Evolutionary conservation across 2,797 vertebrate genomes (phyloP).

Genomic region (Girardinus metallicus): DNA sequence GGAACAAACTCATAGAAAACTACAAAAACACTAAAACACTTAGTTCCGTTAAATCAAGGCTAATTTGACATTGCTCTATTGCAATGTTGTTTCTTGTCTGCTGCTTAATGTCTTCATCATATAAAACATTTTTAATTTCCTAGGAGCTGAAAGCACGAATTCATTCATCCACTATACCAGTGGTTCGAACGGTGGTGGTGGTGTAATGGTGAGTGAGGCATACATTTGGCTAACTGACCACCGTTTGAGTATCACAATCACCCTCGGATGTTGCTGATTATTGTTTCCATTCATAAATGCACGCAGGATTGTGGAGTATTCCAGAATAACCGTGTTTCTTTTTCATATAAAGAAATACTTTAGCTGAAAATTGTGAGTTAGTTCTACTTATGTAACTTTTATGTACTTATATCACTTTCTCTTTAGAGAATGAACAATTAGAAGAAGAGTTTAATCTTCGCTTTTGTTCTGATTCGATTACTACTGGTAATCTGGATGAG

Average conservation of each 20-base stretch:
- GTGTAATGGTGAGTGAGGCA: no score
- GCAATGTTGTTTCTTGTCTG: neutral
- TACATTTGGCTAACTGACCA: neutral
- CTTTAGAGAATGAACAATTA: neutral
- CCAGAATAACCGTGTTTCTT: neutral
- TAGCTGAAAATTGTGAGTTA: neutral
- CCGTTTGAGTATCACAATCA: neutral
- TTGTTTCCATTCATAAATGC: neutral
- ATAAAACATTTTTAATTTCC: neutral
- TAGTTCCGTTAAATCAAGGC: neutral
- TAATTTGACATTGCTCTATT: neutral
- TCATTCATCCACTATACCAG: no score
- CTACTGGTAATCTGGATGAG: slow-evolving; percentile 7
- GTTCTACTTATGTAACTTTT: neutral
- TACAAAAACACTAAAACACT: neutral
- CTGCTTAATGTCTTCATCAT: neutral
- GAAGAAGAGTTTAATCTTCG: neutral
- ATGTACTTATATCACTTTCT: neutral
- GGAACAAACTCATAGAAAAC: neutral
- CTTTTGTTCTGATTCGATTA: slow-evolving; percentile 6
- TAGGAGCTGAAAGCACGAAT: neutral
- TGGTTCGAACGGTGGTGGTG: neutral
- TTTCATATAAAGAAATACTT: neutral
- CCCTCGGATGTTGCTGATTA: neutral
- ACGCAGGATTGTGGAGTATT: neutral